Base-by-base conservation (phyloP, 2,888 invertebrate genomes). In the Ommatoiulus sabulosus region DNA sequence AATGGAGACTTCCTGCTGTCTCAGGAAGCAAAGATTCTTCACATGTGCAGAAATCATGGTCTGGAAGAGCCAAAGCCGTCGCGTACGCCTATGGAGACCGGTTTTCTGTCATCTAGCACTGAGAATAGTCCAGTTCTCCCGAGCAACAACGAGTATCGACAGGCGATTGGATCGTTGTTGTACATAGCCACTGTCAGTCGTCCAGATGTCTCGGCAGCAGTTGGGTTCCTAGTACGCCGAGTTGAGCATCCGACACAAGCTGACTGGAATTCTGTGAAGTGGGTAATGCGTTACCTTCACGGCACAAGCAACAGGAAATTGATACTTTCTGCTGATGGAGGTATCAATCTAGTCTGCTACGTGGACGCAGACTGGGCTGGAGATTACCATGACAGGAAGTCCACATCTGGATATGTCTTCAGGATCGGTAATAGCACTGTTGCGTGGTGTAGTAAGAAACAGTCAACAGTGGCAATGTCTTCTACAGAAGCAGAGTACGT, bases 1-100 rank as follows among this genome's bases (percentile, higher is more conserved):
- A 46, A 87, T 87, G 87, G 46, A 12, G 12, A 43, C n/a, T 87
- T 87, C 87, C n/a, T 87, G 46, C 48, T 15, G n/a, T 15, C 44
- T 17, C 87, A 87, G n/a, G 12, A n/a, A 0, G 6, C 12, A 1
- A 87, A 87, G 46, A 87, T 87, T 6, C 8, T 48, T 12, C 17
- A 46, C 15, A n/a, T 87, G 17, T 46, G 44, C 15, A 15, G 44
- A 10, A 3, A 0, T 10, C 87, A 87, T 46, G 48, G 5, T 48
- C 20, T 87, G 0, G 24, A 87, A 10, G 20, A 15, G 17, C 17
- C 7, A 15, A 87, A 87, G 87, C n/a, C 48, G 1, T 12, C 44
- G n/a, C 0, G 15, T 52, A n/a, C 20, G 12, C 5, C 24, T 2
- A 84, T 84, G 20, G 84, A 84, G 5, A n/a, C n/a, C 3, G 84